These are phyloP conservation scores for Oncorhynchus clarkii DNA, from an alignment of 2,113 vertebrate species.

Conservation along the genomic window DNA sequence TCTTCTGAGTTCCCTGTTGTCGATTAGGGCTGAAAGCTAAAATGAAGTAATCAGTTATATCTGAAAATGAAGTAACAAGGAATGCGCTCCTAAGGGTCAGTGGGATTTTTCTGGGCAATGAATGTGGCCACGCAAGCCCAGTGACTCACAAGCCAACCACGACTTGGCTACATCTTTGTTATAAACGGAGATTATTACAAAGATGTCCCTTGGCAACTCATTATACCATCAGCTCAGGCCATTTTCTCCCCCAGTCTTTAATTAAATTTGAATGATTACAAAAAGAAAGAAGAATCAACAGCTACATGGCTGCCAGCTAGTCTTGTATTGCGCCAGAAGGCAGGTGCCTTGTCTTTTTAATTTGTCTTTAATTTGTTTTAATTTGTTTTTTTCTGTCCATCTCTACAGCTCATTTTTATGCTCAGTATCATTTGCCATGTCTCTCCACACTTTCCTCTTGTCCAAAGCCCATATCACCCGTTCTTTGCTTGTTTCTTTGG, in stretches of 20 bases:
- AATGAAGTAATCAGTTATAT: slow-evolving; percentile 70
- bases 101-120: slow-evolving; percentile 63
- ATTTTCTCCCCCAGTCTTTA: slow-evolving; percentile 71
- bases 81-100: slow-evolving; percentile 57
- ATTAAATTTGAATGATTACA: slow-evolving; percentile 76
- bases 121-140: slow-evolving; percentile 45
- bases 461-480: slow-evolving; percentile 18
- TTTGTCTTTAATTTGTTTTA: too few relatives aligned
- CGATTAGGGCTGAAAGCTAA: slow-evolving; percentile 57
- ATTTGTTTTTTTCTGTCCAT: slow-evolving; percentile 23
- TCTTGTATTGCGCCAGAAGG: slow-evolving; percentile 59
- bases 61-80: slow-evolving; percentile 54
- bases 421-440: slow-evolving; percentile 36
- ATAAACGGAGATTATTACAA: slow-evolving; percentile 75
- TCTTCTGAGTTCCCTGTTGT: slow-evolving; percentile 45
- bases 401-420: slow-evolving; percentile 33
- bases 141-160: slow-evolving; percentile 59
- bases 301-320: slow-evolving; percentile 59
- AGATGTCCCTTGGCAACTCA: slow-evolving; percentile 74
- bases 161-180: slow-evolving; percentile 75
- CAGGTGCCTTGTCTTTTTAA: slow-evolving; percentile 55
- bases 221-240: slow-evolving; percentile 73
- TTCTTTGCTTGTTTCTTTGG: slow-evolving; percentile 13
- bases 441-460: slow-evolving; percentile 18
- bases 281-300: slow-evolving; percentile 73